These are phyloP conservation scores for Philantomba maxwellii DNA, from an alignment of 2,113 vertebrate genomes.

Conservation along the genomic window DNA sequence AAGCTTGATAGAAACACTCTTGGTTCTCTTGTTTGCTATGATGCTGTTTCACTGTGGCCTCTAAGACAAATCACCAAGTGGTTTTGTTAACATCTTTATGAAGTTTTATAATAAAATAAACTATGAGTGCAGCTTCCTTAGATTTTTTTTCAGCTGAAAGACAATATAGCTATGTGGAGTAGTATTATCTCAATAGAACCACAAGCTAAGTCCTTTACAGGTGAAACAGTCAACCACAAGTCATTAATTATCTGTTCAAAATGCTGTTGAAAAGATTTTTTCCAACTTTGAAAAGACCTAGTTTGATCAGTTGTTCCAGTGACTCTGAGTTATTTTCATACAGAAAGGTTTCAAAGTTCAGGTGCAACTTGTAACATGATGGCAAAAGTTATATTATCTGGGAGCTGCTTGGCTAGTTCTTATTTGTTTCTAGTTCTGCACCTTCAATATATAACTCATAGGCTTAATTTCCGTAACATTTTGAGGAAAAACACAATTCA, in stretches of 20 bases:
- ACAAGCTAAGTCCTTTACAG: neutral
- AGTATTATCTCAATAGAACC: neutral
- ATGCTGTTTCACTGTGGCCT: neutral
- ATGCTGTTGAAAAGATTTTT: neutral
- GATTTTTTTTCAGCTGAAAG: neutral
- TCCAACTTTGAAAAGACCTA: neutral
- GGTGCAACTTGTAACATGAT: neutral
- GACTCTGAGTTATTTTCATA: neutral
- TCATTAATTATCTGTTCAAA: neutral
- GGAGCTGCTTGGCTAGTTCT: neutral
- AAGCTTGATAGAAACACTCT: neutral
- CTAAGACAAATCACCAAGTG: neutral
- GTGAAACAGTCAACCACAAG: neutral
- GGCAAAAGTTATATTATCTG: neutral
- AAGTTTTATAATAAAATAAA: neutral
- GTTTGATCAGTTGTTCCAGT: neutral
- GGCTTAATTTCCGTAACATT: neutral
- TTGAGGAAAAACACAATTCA: neutral
- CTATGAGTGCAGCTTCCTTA: neutral
- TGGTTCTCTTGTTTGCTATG: neutral
- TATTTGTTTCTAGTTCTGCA: neutral
- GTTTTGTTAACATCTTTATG: neutral
- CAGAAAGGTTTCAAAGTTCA: neutral
- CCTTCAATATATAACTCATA: neutral
- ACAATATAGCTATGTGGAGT: neutral